phyloP scores from a whole-genome alignment of 2,113 vertebrate genomes.

The Cyprinus carpio region DNA sequence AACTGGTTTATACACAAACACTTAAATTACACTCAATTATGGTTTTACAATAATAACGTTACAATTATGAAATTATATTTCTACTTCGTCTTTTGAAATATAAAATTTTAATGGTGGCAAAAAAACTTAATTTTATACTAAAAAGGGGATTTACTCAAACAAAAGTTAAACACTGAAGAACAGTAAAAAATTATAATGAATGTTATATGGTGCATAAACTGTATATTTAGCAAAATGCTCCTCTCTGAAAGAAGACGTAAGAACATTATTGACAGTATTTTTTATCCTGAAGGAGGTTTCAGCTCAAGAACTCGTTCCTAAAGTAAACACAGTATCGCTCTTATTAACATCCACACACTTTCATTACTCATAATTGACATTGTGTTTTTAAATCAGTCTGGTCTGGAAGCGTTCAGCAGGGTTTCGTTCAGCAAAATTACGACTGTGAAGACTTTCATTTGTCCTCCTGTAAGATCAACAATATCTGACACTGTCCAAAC shows the following conservation, averaged over 20 bases:
- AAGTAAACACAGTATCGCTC: neutral
- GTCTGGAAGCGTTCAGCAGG: neutral
- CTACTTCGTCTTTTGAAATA: no score
- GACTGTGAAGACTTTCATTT: conserved; percentile 1
- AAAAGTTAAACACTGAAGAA: neutral
- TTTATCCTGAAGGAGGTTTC: neutral
- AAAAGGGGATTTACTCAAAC: no score
- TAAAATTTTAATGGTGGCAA: no score
- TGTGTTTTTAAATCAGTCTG: neutral
- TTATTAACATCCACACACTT: neutral
- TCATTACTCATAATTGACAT: neutral
- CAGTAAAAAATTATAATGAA: no score
- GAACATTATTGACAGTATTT: neutral
- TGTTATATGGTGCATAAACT: no score
- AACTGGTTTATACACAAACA: no score
- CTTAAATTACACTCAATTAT: no score
- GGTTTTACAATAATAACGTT: no score
- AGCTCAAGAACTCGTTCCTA: neutral
- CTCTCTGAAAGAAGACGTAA: neutral
- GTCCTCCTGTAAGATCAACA: conserved; percentile 27
- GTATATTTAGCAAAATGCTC: no score
- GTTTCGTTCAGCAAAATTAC: no score
- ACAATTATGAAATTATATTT: no score
- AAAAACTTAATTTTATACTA: no score
- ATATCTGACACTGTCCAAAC: conserved; percentile 21